Evolutionary conservation across 2,888 invertebrate species (phyloP).

Genomic region (Hoplodrina ambigua): DNA sequence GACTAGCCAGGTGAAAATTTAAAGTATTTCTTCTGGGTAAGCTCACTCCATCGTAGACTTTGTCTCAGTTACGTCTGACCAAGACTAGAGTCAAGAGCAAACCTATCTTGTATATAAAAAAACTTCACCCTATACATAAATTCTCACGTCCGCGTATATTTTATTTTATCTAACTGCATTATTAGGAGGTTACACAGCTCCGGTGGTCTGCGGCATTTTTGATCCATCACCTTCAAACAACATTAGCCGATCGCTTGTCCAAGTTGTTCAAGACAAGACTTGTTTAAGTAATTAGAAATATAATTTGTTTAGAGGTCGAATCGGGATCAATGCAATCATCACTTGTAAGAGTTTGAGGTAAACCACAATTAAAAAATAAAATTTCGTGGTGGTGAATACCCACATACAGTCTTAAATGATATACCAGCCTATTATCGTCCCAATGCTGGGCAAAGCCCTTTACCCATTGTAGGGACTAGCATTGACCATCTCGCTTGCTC

Average conservation of each 20-base stretch:
- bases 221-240: conserved; percentile 80
- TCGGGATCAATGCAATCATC: conserved; percentile 58
- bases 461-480: too few relatives aligned
- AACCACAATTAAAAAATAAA: conserved; percentile 19
- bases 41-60: too few relatives aligned
- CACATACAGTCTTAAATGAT: too few relatives aligned
- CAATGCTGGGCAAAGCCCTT: too few relatives aligned
- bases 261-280: conserved; percentile 48
- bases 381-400: too few relatives aligned
- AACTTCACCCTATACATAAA: conserved; percentile 49
- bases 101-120: too few relatives aligned
- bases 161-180: conserved; percentile 65
- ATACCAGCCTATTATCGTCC: too few relatives aligned
- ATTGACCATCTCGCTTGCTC: too few relatives aligned
- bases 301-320: conserved; percentile 66
- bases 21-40: too few relatives aligned
- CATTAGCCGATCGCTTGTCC: conserved; percentile 63
- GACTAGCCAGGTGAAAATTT: too few relatives aligned
- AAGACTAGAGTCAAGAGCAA: too few relatives aligned
- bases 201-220: conserved; percentile 68
- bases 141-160: conserved; percentile 53
- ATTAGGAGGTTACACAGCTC: conserved; percentile 61
- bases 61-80: too few relatives aligned
- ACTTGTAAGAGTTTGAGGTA: conserved; percentile 39
- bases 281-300: conserved; percentile 49